Conservation (phyloP, 2,797 vertebrate genomes). For the Anniella stebbinsi region DNA sequence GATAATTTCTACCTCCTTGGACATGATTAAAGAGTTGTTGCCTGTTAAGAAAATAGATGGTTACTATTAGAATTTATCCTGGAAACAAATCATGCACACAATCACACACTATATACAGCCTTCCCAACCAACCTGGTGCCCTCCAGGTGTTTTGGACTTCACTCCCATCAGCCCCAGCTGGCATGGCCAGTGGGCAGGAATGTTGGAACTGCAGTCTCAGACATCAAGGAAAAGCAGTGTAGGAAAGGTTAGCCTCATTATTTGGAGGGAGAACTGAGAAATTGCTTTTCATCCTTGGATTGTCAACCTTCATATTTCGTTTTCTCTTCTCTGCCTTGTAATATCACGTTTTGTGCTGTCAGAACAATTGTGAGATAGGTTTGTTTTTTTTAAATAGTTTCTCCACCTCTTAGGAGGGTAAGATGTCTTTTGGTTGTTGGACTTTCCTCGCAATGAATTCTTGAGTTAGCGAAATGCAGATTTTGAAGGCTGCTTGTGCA, state of each 20-base stretch:
- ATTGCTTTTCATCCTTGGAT: neutral
- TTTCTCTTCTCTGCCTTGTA: neutral
- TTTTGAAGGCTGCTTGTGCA: neutral
- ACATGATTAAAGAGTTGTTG: too few species aligned
- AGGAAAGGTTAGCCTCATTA: neutral
- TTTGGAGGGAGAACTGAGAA: neutral
- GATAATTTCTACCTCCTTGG: too few species aligned
- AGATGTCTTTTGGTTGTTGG: neutral
- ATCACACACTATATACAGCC: too few species aligned
- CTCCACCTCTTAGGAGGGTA: neutral
- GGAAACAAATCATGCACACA: neutral
- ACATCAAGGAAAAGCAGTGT: neutral
- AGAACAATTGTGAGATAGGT: neutral
- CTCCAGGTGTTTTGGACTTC: too few species aligned
- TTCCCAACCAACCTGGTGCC: too few species aligned
- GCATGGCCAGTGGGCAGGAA: neutral
- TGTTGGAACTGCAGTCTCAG: neutral
- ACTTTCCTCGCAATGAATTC: neutral
- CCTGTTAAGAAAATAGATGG: neutral
- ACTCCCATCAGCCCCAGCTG: neutral
- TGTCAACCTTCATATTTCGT: neutral
- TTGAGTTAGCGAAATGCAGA: neutral
- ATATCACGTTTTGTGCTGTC: neutral
- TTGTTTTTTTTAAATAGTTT: too few species aligned
- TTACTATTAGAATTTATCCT: neutral